Base-by-base conservation (phyloP, 2,797 vertebrate genomes). In the Acrossocheilus fasciatus region DNA sequence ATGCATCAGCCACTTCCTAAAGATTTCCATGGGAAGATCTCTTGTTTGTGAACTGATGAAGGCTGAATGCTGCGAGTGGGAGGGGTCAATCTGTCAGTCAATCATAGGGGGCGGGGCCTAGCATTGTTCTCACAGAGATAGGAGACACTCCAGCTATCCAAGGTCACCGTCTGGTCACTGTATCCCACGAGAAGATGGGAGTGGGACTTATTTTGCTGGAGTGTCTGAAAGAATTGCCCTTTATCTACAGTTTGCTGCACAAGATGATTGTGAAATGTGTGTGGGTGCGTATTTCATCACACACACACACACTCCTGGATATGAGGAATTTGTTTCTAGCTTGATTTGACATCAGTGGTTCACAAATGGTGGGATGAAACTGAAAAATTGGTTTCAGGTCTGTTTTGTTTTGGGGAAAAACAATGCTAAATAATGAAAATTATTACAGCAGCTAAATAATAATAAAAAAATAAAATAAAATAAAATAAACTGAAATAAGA, bases 91-190 rank as follows among this genome's bases (percentile, higher is more conserved):
- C 0, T 10, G 26, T 50, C 39, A 80, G 7, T 80, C 36, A 14
- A 17, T 57, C 39, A 17, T 17, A 45, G 15, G 41, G 26, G 39
- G 41, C 4, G 57, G 26, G 54, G 54, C 57, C 20, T 64, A 64
- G 4, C 15, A 8, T 36, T 64, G 41, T 75, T 83, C 54, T 75
- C 72, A 72, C 75, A 59, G 66, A 47, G 39, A 73, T 86, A 41
- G 12, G 26, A 80, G 52, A 20, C 41, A 15, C n/a, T 9, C 30
- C 39, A 73, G 30, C 30, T 6, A 62, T 69, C 26, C 66, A 81
- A 80, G 77, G 77, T 81, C 77, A 86, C 12, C n/a, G 8, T 47
- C 50, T 57, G 82, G 41, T 84, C 82, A 80, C 17, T 39, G 54
- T 50, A 45, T 81, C 52, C 52, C 77, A 72, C 0, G 41, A 86